Evolutionary conservation across 1,140 invertebrate species (phyloP), one percentile per base, ranked within the genome.

Genomic region (Caenorhabditis inopinata): DNA sequence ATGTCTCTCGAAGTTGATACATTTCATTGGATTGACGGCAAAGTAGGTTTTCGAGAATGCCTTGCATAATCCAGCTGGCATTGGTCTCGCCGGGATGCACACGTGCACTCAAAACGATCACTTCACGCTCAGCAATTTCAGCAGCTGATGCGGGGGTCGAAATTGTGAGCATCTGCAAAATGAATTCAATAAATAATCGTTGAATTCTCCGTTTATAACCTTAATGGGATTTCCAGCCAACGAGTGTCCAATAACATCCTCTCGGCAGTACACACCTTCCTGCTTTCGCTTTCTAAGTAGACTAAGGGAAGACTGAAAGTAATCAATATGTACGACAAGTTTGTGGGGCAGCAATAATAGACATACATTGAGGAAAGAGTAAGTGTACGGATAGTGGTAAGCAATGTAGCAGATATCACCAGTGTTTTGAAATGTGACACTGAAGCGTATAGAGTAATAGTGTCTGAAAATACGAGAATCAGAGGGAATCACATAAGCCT

Each of bases 381-480:
- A 98, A 0, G 95, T 96, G 89, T 98, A 98, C 0, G 96, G 96
- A 89, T 96, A 98, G 89, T 95, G 96, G 89, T 97, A 96, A 12
- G 96, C 95, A 80, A 98, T 91, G 89, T 96, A 98, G 77, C 96
- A 95, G 0, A 93, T 92, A 88, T 98, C 96, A 82, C 93, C 92
- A 74, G 93, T 92, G 86, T 98, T 93, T 14, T 93, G 93, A 89
- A 98, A 98, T 85, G 93, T 93, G 78, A 98, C 90, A 82, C 94
- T 96, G 89, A 98, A 98, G 45, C 94, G 94, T 48, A 96, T 90
- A 0, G 96, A 97, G 88, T 94, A 97, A 82, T 94, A 95, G 23
- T 79, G 21, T 21, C 78, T 78, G 51, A 21, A 49, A 18, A 35
- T n/a, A n/a, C n/a, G n/a, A n/a, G n/a, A n/a, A n/a, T n/a, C n/a